Base-by-base conservation (phyloP, 2,113 vertebrate species). In the Siniperca knerii region DNA sequence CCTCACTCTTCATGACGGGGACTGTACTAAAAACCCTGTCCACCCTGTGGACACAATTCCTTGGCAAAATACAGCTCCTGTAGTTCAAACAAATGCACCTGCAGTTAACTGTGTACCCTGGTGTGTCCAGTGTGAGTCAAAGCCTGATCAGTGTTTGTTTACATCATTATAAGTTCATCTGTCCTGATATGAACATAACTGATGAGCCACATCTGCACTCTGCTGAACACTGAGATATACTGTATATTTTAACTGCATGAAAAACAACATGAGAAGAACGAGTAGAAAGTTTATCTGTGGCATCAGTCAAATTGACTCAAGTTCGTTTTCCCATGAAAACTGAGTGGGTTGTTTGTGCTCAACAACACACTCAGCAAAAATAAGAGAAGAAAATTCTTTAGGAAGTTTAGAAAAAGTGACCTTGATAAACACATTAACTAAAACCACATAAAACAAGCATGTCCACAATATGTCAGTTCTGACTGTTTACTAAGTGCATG, bases 251-350 rank as follows among this genome's bases (percentile, higher is more conserved):
- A 90, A 75, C 86, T 52, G 37, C 54, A 50, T 50, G 25, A 76
- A 80, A 89, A 85, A 77, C 67, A 89, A 54, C 83, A 78, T n/a
- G n/a, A 78, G 82, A 82, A 40, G 44, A 79, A 81, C 21, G 62
- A 52, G 68, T 75, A 52, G 33, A 65, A 23, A 61, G 74, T 90
- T 89, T 83, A 79, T 86, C 85, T 82, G 25, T 68, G 48, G 61
- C 88, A 89, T 90, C 85, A 87, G 79, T 92, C 89, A 88, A 70
- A 85, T 35, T 67, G 82, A 86, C 70, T 82, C 20, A 0, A 71
- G 65, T 84, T 62, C 8, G 40, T 82, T 90, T 93, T 91, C 90
- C 90, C 90, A 80, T 52, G 82, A 66, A 81, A 90, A 81, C 55
- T 3, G 70, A 67, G 70, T 11, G 25, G 60, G 60, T 69, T 82